Conservation (phyloP, 2,113 vertebrate species). For the Tupaia tana region DNA sequence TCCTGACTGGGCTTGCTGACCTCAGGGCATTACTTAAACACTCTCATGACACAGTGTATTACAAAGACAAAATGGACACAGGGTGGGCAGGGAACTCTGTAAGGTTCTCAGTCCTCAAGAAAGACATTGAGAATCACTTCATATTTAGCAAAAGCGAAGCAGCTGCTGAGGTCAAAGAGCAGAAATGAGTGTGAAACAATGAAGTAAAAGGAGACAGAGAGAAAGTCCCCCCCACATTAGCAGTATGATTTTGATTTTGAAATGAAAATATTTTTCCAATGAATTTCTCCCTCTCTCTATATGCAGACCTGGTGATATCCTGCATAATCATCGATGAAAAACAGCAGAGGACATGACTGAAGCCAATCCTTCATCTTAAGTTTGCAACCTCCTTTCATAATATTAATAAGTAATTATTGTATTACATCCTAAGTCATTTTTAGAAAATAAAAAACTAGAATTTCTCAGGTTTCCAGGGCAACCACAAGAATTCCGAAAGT, state of each 20-base stretch:
- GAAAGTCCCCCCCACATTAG: neutral
- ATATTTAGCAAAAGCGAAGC: slow-evolving; percentile 41
- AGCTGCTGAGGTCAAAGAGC: slow-evolving; percentile 52
- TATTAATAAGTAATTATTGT: neutral
- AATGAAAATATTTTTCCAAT: slow-evolving; percentile 39
- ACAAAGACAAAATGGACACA: slow-evolving; percentile 33
- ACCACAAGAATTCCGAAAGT: slow-evolving; percentile 35
- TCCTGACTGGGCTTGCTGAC: slow-evolving; percentile 17
- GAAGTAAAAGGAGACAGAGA: neutral
- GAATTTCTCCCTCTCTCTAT: neutral
- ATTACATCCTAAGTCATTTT: neutral
- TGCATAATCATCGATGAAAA: neutral
- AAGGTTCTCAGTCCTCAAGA: neutral
- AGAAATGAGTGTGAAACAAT: slow-evolving; percentile 23
- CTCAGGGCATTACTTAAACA: slow-evolving; percentile 54
- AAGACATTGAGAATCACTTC: slow-evolving; percentile 35
- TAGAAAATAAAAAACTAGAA: slow-evolving; percentile 42
- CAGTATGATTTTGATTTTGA: slow-evolving; percentile 29
- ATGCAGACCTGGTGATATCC: neutral
- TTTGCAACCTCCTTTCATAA: neutral
- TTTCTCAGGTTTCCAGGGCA: slow-evolving; percentile 10
- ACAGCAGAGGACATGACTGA: neutral
- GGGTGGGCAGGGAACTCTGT: neutral
- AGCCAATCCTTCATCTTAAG: neutral
- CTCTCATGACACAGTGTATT: slow-evolving; percentile 23